Evolutionary conservation across 2,797 vertebrate genomes (phyloP), one percentile per base, ranked within the genome.

Genomic region (Sandelia bainsii): DNA sequence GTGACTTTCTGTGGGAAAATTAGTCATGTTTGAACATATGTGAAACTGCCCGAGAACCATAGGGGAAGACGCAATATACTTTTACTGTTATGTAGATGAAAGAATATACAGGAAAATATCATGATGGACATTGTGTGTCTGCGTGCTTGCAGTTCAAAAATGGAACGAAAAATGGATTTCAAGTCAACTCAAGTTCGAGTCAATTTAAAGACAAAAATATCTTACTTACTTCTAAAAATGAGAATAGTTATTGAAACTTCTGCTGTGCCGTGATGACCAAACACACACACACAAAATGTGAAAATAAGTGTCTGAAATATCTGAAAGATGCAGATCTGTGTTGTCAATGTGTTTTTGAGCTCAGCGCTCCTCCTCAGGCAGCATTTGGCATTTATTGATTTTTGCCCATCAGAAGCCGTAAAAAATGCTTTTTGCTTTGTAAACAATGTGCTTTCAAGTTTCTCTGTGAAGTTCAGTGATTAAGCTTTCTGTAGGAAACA

Each of bases 361-460:
- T 45, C 52, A 17, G 16, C 6, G 46, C 32, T 27, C 32, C 8
- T 71, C 68, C 52, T 59, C 56, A 7, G 54, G 54, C 51, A 6
- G 37, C 39, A 22, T 62, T 63, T 27, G 63, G 48, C 32, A 49
- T 48, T 45, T 61, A 73, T 77, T 51, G 52, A 82, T 70, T 29
- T 49, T 29, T 49, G 22, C 45, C 57, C n/a, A 32, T 54, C 48
- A 14, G 4, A 54, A 57, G 9, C 46, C 22, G 22, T 23, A 48
- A 60, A 51, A 71, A 23, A 29, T 19, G 12, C 29, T 58, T 58
- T 49, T 34, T 14, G 8, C 6, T 50, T 39, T 57, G 42, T 48
- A 14, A 60, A 42, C 37, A 20, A 25, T 25, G 44, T 23, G 62
- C 42, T 71, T 62, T 58, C 11, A 46, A 1, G 7, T 3, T 57